Base-by-base conservation (phyloP, 1,140 invertebrate species). In the Cydia splendana region DNA sequence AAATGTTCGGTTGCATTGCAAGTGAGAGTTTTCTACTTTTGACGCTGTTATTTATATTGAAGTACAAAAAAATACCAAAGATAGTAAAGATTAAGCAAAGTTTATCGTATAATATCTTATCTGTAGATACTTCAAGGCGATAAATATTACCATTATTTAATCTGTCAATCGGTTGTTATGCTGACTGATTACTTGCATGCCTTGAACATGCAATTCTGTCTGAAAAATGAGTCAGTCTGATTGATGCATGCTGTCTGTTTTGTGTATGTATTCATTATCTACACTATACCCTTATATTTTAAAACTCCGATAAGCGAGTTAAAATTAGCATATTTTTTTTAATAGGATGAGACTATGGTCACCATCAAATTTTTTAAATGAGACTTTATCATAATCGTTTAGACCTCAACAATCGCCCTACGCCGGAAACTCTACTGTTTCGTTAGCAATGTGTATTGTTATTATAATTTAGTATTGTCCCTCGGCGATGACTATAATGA, bases 401-500 rank as follows among this genome's bases (percentile, higher is more conserved):
- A 76, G 15, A 62, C 80, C 13, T 18, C 6, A 45, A 38, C 28
- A 18, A 18, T 42, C 84, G 67, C 30, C 42, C 30, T 12, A 42
- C 81, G 81, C 82, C 86, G 88, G 88, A 90, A 87, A 83, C 81
- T 4, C 30, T 83, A 79, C 81, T 81, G 83, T 83, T 84, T 80
- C 80, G 84, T 83, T 84, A 78, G 78, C 80, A 77, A 77, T 65
- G 77, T 81, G 81, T 80, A 90, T 88, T 90, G 87, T 88, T 85
- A 88, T 90, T 88, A 77, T 86, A 84, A 88, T 88, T 86, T 85
- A 73, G 73, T 76, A 84, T 80, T 81, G 78, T 78, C 78, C 77
- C 77, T 80, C 71, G 76, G 34, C 77, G 75, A 65, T 34, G 62
- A 75, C 74, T 77, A 71, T 71, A 71, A 71, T 71, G 34, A 71